Conservation (phyloP, 30 jellyfish, hydroid and myxozoan species). For the Chrysaora quinquecirrha region DNA sequence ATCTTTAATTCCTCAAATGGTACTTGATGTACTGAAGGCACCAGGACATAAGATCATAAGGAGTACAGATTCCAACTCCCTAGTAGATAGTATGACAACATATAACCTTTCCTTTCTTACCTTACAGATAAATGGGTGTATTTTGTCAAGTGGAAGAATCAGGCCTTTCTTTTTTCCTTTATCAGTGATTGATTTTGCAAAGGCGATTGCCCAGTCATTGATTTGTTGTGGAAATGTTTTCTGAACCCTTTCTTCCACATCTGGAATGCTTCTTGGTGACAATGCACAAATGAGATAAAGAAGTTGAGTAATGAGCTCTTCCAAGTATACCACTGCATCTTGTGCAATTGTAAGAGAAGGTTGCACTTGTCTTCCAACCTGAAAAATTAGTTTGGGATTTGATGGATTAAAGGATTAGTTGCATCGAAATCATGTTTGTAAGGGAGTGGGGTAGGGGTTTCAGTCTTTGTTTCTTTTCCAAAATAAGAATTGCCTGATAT, state of each 20-base stretch:
- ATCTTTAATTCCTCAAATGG: too few species aligned
- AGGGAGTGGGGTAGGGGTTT: too few species aligned
- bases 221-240: conserved; percentile 89
- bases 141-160: conserved; percentile 81
- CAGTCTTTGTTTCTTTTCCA: too few species aligned
- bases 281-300: conserved; percentile 73
- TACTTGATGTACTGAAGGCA: too few species aligned
- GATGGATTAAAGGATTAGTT: too few species aligned
- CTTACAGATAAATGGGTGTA: conserved; percentile 89
- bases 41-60: too few species aligned
- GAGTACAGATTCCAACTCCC: too few species aligned
- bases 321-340: conserved; percentile 88
- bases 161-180: conserved; percentile 89
- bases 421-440: too few species aligned
- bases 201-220: conserved; percentile 89
- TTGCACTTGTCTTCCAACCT: conserved; percentile 96
- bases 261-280: conserved; percentile 76
- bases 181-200: conserved; percentile 87
- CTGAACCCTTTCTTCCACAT: conserved; percentile 82
- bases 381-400: background rate
- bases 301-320: conserved; percentile 85
- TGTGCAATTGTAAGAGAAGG: conserved; percentile 81
- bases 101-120: too few species aligned
- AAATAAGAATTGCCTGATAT: too few species aligned
- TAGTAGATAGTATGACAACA: too few species aligned